These are phyloP conservation scores for Drosophila athabasca DNA, from an alignment of 1,140 invertebrate genomes.

Conservation along the genomic window DNA sequence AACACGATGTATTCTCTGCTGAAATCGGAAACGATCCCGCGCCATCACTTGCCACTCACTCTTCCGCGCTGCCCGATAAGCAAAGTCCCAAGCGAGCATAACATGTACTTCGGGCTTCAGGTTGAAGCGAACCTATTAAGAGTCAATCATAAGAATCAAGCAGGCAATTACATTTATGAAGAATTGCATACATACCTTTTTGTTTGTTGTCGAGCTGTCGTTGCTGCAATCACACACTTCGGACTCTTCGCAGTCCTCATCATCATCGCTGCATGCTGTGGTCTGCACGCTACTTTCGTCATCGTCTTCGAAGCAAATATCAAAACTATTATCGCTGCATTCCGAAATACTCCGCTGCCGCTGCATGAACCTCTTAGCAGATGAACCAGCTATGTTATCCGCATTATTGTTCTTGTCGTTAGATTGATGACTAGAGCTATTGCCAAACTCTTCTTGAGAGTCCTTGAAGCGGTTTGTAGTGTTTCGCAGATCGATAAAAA, in stretches of 20 bases:
- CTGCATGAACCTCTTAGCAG: constrained; percentile 4
- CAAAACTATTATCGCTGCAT: constrained; percentile 72
- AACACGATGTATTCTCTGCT: constrained; percentile 84
- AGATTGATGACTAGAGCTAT: constrained; percentile 40
- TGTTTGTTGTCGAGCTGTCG: constrained; percentile 39
- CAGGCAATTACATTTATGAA: not conserved
- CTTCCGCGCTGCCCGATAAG: constrained; percentile 86
- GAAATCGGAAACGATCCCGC: constrained; percentile 86
- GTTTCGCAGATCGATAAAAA: constrained; percentile 64
- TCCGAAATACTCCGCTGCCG: constrained; percentile 71
- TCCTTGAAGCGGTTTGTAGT: constrained; percentile 25
- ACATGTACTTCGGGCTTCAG: constrained; percentile 84
- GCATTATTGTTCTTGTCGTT: constrained; percentile 47
- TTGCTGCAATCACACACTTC: constrained; percentile 33
- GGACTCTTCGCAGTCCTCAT: constrained; percentile 27
- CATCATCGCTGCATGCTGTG: constrained; percentile 21
- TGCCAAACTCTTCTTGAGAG: constrained; percentile 34
- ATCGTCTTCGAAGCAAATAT: constrained; percentile 68
- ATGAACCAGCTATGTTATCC: constrained; percentile 11
- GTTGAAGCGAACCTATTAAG: constrained; percentile 86
- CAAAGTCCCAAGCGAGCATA: constrained; percentile 87
- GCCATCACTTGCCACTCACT: constrained; percentile 87
- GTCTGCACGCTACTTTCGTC: constrained; percentile 41
- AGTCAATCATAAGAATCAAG: constrained; percentile 4
- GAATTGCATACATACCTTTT: constrained; percentile 46